Conservation (phyloP, 2,888 invertebrate species). For the Ptilodon capucinus region DNA sequence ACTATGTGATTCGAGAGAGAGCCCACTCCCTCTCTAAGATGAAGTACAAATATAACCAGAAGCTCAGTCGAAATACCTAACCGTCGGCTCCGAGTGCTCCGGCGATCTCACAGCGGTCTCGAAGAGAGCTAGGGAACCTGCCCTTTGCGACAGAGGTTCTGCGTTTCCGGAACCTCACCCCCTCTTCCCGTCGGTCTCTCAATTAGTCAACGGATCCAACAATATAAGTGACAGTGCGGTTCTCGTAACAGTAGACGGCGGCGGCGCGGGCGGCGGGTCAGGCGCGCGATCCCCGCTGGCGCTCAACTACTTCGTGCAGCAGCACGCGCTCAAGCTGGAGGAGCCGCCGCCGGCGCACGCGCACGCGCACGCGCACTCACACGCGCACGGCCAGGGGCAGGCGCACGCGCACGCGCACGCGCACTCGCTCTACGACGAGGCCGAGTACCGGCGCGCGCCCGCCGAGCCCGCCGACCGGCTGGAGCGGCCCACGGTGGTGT, state of each 20-base stretch:
- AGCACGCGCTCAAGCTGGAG: conserved; percentile 63
- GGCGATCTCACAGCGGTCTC: no score
- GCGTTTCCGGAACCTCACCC: no score
- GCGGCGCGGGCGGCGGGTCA: conserved; percentile 24
- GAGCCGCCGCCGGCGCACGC: conserved; percentile 55
- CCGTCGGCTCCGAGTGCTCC: no score
- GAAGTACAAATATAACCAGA: no score
- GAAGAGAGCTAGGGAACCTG: no score
- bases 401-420: conserved; percentile 39
- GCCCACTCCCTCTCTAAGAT: no score
- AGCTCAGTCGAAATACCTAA: no score
- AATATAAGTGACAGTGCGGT: neutral
- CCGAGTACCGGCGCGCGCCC: conserved; percentile 53
- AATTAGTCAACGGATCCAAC: no score
- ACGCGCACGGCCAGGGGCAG: no score
- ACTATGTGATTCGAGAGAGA: no score
- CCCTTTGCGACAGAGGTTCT: no score
- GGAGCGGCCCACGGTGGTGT: conserved; percentile 80
- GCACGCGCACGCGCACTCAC: conserved; percentile 25
- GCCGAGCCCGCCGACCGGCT: conserved; percentile 55
- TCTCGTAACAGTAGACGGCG: conserved; percentile 28
- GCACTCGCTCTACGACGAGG: conserved; percentile 42
- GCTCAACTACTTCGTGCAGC: conserved; percentile 64
- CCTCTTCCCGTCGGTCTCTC: no score
- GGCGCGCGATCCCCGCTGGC: conserved; percentile 51